A percentile compares a stretch with the other conserved stretches of the same genome.
These are phyloP conservation scores for Chymomyza costata DNA, from an alignment of 1,140 invertebrate genomes.

Conservation along the genomic window DNA sequence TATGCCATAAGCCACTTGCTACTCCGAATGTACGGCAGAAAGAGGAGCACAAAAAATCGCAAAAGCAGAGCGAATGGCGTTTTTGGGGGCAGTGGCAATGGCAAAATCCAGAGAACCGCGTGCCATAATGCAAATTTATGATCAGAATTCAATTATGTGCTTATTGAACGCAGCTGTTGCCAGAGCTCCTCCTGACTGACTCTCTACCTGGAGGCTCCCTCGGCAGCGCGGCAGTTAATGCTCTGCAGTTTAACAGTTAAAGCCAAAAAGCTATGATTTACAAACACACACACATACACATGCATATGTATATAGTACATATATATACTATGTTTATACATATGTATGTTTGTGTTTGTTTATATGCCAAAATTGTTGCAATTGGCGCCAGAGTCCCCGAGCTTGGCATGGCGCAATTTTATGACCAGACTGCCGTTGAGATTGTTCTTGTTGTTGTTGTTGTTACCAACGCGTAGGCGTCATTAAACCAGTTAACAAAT, in stretches of 20 bases:
- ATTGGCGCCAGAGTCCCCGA: constrained; percentile 51
- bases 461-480: constrained; percentile 43
- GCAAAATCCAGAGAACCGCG: constrained; percentile 47
- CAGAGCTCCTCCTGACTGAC: constrained; percentile 7
- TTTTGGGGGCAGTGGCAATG: too few relatives aligned
- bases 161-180: constrained; percentile 71
- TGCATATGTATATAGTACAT: background rate
- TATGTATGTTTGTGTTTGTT: too few relatives aligned
- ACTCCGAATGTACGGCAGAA: constrained; percentile 17
- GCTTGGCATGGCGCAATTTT: constrained; percentile 36
- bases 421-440: constrained; percentile 35
- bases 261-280: constrained; percentile 71
- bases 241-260: constrained; percentile 66
- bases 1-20: constrained; percentile 66
- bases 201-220: constrained; percentile 23
- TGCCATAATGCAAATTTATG: constrained; percentile 71
- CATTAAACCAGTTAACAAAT: constrained; percentile 73
- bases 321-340: too few relatives aligned
- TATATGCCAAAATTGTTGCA: constrained; percentile 33
- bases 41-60: constrained; percentile 16
- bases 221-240: constrained; percentile 60
- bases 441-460: too few relatives aligned
- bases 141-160: constrained; percentile 74
- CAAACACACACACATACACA: constrained; percentile 24
- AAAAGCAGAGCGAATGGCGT: too few relatives aligned